phyloP scores from a whole-genome alignment of 2,888 invertebrate species.

The Apodemia mormo region DNA sequence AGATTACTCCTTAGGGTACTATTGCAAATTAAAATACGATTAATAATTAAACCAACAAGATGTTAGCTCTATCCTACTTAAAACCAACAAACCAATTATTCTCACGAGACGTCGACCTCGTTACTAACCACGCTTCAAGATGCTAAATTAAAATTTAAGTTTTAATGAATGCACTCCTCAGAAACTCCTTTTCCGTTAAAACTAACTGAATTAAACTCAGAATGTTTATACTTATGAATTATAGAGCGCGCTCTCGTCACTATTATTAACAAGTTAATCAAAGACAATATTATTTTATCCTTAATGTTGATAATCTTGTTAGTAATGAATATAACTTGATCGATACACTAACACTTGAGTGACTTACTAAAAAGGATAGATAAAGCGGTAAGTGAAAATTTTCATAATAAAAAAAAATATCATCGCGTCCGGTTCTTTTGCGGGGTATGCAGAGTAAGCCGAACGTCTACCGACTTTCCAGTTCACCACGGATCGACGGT shows the following conservation, averaged over 20 bases:
- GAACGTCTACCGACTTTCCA: too few species aligned
- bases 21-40: not conserved
- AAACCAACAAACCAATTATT: conserved; percentile 18
- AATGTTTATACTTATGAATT: not conserved
- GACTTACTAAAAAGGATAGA: too few species aligned
- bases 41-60: conserved; percentile 10
- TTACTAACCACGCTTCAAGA: conserved; percentile 22
- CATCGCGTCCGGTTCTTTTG: too few species aligned
- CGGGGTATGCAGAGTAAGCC: too few species aligned
- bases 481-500: too few species aligned
- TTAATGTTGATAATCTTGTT: too few species aligned
- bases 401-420: too few species aligned
- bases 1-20: not conserved
- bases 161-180: conserved; percentile 32
- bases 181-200: conserved; percentile 21
- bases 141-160: conserved; percentile 29
- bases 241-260: not conserved
- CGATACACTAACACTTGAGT: too few species aligned
- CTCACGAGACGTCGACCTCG: conserved; percentile 11
- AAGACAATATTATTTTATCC: too few species aligned
- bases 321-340: too few species aligned
- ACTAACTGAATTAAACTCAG: not conserved
- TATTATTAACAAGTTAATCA: too few species aligned
- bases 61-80: conserved; percentile 12
- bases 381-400: too few species aligned